Base-by-base conservation (phyloP, 2,888 invertebrate species). In the Copidosoma aretas region DNA sequence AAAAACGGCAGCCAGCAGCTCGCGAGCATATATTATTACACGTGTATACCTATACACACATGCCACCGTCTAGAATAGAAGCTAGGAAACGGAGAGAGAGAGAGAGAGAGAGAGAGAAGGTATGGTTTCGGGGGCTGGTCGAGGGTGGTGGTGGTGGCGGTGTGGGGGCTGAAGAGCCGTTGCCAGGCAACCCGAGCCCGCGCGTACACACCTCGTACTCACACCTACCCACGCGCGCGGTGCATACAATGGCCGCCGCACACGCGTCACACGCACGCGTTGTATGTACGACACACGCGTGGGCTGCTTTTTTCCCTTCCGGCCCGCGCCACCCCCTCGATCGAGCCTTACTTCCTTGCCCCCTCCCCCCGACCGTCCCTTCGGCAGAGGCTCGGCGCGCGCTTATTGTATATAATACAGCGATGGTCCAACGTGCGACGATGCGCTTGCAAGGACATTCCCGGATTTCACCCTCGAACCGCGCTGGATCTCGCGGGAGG, bases 241-340 rank as follows among this genome's bases (percentile, higher is more conserved):
- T 32, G 19, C 65, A 67, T 68, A n/a, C n/a, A 72, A 72, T 72
- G 72, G 72, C 77, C 75, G 77, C 77, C 75, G n/a, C n/a, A 75
- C 76, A 75, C 77, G 76, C 75, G 77, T 76, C 77, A 78, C 79
- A 77, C 77, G 76, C 80, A 80, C 74, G 77, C 79, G 77, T 78
- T 77, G 76, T 75, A 46, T 8, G 32, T 32, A 32, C 32, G n/a
- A n/a, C n/a, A n/a, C n/a, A n/a, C n/a, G n/a, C n/a, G n/a, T n/a
- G n/a, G n/a, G n/a, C n/a, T n/a, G n/a, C n/a, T n/a, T n/a, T n/a
- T 8, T 32, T 32, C 8, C 32, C 8, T 32, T 32, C 3, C 32
- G 32, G 32, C 32, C n/a, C 32, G 19, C 32, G 60, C 73, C 73
- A 65, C 77, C 75, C 32, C 22, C 57, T 46, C 62, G 32, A 21